Conservation (phyloP, 2,888 invertebrate genomes). For the Gastrophysa polygoni region DNA sequence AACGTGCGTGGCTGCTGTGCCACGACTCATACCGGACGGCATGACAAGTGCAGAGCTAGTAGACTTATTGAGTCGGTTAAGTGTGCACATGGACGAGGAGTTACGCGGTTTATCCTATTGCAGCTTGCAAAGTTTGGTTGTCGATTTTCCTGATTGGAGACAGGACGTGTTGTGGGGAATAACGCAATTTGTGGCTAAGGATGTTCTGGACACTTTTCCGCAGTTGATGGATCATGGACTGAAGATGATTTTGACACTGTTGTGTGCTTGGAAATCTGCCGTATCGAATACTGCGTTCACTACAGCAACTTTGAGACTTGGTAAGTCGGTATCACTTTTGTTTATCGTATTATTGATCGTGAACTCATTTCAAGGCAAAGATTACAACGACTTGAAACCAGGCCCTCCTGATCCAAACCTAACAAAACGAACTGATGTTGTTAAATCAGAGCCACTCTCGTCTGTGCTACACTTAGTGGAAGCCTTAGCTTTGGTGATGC, state of each 20-base stretch:
- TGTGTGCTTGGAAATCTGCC: slow-evolving; percentile 92
- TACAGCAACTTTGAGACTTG: slow-evolving; percentile 37
- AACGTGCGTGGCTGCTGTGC: slow-evolving; percentile 98
- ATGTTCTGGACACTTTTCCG: slow-evolving; percentile 88
- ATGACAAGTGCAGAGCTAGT: slow-evolving; percentile 95
- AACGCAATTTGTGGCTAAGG: slow-evolving; percentile 92
- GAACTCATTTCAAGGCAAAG: slow-evolving; percentile 47
- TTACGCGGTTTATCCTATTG: slow-evolving; percentile 91
- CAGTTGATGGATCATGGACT: slow-evolving; percentile 92
- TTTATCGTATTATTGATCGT: no score
- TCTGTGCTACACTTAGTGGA: slow-evolving; percentile 90
- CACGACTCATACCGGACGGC: slow-evolving; percentile 91
- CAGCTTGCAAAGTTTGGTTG: slow-evolving; percentile 91
- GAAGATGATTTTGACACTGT: slow-evolving; percentile 87
- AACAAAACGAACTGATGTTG: slow-evolving; percentile 48
- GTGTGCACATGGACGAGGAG: slow-evolving; percentile 99
- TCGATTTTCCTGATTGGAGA: slow-evolving; percentile 97
- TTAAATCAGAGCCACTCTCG: slow-evolving; percentile 70
- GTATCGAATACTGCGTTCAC: slow-evolving; percentile 31
- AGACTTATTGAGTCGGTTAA: slow-evolving; percentile 90
- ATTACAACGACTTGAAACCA: slow-evolving; percentile 45
- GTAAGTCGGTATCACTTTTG: no score
- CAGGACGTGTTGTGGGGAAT: slow-evolving; percentile 94
- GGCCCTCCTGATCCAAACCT: slow-evolving; percentile 42
- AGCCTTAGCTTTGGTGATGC: slow-evolving; percentile 91